These are phyloP conservation scores for Myripristis jacobus DNA, from an alignment of 2,797 vertebrate genomes.

Conservation along the genomic window DNA sequence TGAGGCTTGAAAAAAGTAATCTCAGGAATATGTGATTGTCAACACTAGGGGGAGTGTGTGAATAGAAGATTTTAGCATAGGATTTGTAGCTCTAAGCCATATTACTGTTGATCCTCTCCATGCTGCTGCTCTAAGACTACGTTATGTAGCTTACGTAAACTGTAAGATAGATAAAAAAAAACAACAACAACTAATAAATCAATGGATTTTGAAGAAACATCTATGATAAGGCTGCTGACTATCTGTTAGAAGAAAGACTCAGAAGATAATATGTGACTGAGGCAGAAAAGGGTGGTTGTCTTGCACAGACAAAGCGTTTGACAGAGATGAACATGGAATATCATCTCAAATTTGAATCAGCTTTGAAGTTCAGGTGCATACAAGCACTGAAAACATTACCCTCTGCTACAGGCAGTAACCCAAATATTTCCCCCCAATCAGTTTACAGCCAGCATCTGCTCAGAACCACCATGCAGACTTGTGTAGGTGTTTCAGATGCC, in stretches of 20 bases:
- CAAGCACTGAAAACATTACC: not conserved
- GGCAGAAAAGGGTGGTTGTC: not conserved
- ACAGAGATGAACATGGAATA: not conserved
- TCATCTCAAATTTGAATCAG: not conserved
- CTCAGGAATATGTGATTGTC: not conserved
- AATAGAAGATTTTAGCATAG: not conserved
- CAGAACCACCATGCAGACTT: constrained; percentile 6
- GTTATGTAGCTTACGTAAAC: too few species aligned
- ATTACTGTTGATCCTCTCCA: not conserved
- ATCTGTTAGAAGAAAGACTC: not conserved
- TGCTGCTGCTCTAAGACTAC: not conserved
- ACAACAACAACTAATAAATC: too few species aligned
- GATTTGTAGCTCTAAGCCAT: not conserved
- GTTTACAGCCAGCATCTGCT: not conserved
- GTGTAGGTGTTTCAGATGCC: constrained; percentile 4
- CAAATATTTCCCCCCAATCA: not conserved
- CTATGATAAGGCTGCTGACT: not conserved
- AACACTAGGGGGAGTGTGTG: constrained; percentile 20
- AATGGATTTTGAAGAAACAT: not conserved
- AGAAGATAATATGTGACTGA: not conserved
- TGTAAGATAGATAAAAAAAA: too few species aligned
- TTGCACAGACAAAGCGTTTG: not conserved
- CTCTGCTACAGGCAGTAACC: not conserved
- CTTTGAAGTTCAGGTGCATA: not conserved
- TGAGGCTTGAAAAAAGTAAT: too few species aligned